phyloP scores from a whole-genome alignment of 2,113 vertebrate species.

The Pterocles gutturalis region DNA sequence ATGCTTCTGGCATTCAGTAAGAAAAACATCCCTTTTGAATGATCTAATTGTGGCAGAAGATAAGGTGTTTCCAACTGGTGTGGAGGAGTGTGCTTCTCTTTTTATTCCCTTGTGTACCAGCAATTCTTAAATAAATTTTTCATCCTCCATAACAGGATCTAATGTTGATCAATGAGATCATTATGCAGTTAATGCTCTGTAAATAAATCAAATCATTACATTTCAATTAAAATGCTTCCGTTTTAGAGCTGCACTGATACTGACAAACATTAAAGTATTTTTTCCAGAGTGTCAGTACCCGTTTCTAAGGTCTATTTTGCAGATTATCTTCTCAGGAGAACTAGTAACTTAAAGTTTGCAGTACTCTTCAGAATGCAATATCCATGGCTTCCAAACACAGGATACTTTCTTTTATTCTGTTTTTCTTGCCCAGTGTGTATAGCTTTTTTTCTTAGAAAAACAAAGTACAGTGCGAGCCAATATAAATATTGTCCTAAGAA shows the following conservation, averaged over 20 bases:
- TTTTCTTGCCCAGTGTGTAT: background rate
- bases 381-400: background rate
- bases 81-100: background rate
- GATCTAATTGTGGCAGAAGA: background rate
- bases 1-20: background rate
- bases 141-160: background rate
- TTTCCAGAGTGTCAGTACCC: background rate
- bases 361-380: background rate
- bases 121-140: background rate
- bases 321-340: background rate
- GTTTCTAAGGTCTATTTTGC: background rate
- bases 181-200: background rate
- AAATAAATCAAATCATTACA: background rate
- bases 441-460: background rate
- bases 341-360: background rate
- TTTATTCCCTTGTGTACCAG: background rate
- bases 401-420: background rate
- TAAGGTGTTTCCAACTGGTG: background rate
- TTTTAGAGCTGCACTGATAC: background rate
- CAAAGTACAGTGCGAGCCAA: background rate
- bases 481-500: background rate
- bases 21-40: background rate
- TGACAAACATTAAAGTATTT: background rate
- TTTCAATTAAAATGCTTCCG: background rate
- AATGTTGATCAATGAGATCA: background rate